These are phyloP conservation scores for Yoshiicerus persimilis DNA, from an alignment of 1,140 invertebrate species.

Conservation along the genomic window DNA sequence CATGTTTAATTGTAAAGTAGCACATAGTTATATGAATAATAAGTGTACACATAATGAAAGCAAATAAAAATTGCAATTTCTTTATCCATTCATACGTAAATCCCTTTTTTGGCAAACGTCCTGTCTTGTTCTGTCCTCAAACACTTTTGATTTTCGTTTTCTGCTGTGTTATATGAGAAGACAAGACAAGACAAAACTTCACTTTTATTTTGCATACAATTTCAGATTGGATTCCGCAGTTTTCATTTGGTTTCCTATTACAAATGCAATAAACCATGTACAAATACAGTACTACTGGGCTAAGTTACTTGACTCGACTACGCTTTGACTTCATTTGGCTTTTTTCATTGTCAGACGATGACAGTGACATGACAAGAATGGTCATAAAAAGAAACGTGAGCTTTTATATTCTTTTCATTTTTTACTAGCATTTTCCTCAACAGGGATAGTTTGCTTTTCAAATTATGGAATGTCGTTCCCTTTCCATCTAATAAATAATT, in stretches of 20 bases:
- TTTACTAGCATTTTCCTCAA: background rate
- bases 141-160: background rate
- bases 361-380: slow-evolving; percentile 1
- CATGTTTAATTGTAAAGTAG: background rate
- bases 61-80: slow-evolving; percentile 15
- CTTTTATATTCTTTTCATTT: background rate
- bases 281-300: background rate
- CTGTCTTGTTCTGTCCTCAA: background rate
- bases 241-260: background rate
- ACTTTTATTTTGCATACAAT: background rate
- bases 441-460: background rate
- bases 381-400: background rate
- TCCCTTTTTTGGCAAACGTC: slow-evolving; percentile 10
- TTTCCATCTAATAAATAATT: background rate
- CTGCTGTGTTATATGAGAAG: background rate
- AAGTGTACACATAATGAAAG: background rate
- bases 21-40: background rate
- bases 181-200: background rate
- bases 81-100: background rate
- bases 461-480: background rate
- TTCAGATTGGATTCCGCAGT: background rate
- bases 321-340: background rate
- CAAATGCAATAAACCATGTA: background rate
- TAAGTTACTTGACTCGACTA: background rate
- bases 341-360: background rate